Base-by-base conservation (phyloP, 2,888 invertebrate genomes). In the Hyalella azteca region DNA sequence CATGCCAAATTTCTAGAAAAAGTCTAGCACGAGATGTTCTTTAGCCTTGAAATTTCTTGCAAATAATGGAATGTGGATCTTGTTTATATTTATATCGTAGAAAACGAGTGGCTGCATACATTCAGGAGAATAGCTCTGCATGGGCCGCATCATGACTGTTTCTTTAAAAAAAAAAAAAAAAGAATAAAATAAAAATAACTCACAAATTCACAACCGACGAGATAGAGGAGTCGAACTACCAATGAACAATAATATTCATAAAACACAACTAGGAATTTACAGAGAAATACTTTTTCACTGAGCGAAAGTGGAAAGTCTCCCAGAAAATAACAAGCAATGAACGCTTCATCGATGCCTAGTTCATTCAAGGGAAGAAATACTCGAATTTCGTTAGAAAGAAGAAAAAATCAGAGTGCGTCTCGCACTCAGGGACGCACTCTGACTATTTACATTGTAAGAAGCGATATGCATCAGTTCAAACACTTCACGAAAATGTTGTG, bases 101-200 rank as follows among this genome's bases (percentile, higher is more conserved):
- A 19, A 1, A 36, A 36, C 4, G 29, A 36, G 66, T 7, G 36
- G 66, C 36, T 66, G 66, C 66, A 66, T 66, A 36, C 36, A 66
- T 66, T 66, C 66, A 66, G 32, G 66, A 66, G 66, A 5, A n/a
- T 29, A 5, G 36, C 66, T 36, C 36, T n/a, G n/a, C n/a, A 32
- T 19, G 36, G 39, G 66, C 32, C 36, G n/a, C 66, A 66, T 66
- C 66, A 66, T 4, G 66, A 66, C 19, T 66, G 66, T 36, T 36
- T 66, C 29, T 66, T 66, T 36, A 36, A 32, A 36, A 32, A 36
- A 66, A 32, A 66, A n/a, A n/a, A n/a, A n/a, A n/a, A n/a, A n/a
- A n/a, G n/a, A n/a, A n/a, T n/a, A n/a, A n/a, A 66, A 66, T 66
- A 36, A 66, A 29, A 66, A 36, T 66, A 66, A 66, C 36, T 66